Evolutionary conservation across 2,797 vertebrate genomes (phyloP).

Genomic region (Platyrinchus mystaceus): DNA sequence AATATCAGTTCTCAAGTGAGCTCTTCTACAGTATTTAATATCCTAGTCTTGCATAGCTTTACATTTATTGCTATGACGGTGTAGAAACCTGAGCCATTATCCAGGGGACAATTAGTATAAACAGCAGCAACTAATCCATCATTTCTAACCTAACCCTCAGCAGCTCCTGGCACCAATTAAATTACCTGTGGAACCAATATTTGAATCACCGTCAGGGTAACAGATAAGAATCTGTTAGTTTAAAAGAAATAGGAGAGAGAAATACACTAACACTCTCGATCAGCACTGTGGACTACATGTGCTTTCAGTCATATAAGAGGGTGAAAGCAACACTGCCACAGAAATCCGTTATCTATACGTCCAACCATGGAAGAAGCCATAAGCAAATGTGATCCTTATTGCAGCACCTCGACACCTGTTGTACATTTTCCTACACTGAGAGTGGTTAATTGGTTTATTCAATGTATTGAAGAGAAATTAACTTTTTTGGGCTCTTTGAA

Average conservation of each 20-base stretch:
- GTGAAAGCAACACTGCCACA: neutral
- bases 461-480: neutral
- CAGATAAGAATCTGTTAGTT: neutral
- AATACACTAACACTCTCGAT: neutral
- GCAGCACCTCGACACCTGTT: neutral
- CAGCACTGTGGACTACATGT: neutral
- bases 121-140: neutral
- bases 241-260: neutral
- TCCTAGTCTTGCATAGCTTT: neutral
- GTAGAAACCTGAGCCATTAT: neutral
- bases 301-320: neutral
- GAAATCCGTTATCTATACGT: neutral
- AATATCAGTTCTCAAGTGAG: neutral
- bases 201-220: neutral
- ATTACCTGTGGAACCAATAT: neutral
- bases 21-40: neutral
- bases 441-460: neutral
- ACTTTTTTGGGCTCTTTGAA: neutral
- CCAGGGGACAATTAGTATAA: neutral
- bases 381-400: neutral
- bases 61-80: neutral
- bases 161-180: neutral
- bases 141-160: neutral
- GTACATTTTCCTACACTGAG: neutral
- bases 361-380: neutral